Conservation (phyloP, 2,888 invertebrate species). For the Tinea semifulvella region DNA sequence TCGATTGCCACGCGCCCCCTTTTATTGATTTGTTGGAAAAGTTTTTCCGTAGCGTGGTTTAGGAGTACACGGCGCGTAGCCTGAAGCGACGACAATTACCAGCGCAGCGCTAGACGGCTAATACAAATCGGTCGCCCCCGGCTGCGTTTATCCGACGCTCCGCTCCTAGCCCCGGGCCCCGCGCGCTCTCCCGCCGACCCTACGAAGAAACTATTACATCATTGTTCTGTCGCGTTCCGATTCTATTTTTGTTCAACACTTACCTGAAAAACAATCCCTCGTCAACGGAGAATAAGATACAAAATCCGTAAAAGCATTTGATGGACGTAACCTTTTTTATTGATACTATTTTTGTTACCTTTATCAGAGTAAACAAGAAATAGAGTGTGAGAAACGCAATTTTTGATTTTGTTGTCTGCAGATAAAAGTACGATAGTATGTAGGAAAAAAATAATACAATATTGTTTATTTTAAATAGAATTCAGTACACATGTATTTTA, state of each 20-base stretch:
- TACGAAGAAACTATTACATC: conserved; percentile 50
- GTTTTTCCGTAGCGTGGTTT: conserved; percentile 23
- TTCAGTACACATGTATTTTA: too few species aligned
- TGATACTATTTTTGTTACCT: conserved; percentile 9
- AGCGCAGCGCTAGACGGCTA: conserved; percentile 59
- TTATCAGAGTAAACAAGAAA: conserved; percentile 10
- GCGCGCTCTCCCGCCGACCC: conserved; percentile 11
- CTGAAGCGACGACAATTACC: conserved; percentile 59
- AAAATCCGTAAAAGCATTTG: conserved; percentile 9
- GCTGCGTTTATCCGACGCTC: conserved; percentile 50
- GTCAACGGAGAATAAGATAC: conserved; percentile 7
- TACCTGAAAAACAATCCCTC: conserved; percentile 12
- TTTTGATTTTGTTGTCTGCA: not conserved
- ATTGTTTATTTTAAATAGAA: too few species aligned
- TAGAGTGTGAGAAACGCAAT: conserved; percentile 2
- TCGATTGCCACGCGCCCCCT: too few species aligned
- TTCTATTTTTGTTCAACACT: conserved; percentile 26
- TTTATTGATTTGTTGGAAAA: conserved; percentile 5
- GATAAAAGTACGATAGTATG: not conserved
- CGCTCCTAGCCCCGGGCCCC: conserved; percentile 16
- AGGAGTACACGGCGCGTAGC: conserved; percentile 45
- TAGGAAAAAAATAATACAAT: too few species aligned
- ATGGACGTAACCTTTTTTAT: conserved; percentile 12
- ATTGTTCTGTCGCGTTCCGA: conserved; percentile 34
- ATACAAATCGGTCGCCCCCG: conserved; percentile 61